A percentile compares a stretch with the other conserved stretches of the same genome.
These are phyloP conservation scores for Dryocosmus kuriphilus DNA, from an alignment of 2,888 invertebrate genomes.

Conservation along the genomic window DNA sequence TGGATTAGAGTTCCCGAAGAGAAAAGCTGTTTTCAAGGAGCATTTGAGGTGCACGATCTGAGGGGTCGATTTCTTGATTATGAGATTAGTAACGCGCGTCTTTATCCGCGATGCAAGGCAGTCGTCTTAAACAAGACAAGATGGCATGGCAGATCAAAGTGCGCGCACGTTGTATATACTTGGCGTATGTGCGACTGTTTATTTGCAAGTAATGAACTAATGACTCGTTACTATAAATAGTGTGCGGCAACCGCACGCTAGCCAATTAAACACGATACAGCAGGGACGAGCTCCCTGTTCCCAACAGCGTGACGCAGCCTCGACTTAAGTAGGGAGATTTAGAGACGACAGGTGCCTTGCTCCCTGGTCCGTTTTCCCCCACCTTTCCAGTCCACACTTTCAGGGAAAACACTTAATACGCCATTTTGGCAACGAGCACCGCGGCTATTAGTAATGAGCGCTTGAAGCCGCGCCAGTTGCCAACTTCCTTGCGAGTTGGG, in stretches of 20 bases:
- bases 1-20: background rate
- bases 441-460: constrained; percentile 69
- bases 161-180: constrained; percentile 15
- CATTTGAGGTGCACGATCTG: constrained; percentile 9
- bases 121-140: constrained; percentile 37
- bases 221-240: constrained; percentile 71
- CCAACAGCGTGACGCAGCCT: constrained; percentile 53
- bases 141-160: constrained; percentile 43
- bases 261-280: constrained; percentile 74
- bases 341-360: constrained; percentile 73
- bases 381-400: constrained; percentile 50
- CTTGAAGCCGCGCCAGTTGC: constrained; percentile 64
- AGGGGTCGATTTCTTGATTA: constrained; percentile 31
- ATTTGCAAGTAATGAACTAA: constrained; percentile 71
- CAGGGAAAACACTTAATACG: constrained; percentile 64
- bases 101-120: constrained; percentile 34
- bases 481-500: constrained; percentile 39
- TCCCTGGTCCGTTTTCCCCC: constrained; percentile 45
- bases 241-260: constrained; percentile 61
- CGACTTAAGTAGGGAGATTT: constrained; percentile 75
- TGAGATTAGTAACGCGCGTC: constrained; percentile 40
- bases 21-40: background rate
- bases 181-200: constrained; percentile 50
- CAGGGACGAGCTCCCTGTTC: constrained; percentile 51
- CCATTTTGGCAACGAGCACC: constrained; percentile 65